Evolutionary conservation across 37 sponge, comb jelly and placozoan species (phyloP).

Genomic region (Tethya wilhelma): DNA sequence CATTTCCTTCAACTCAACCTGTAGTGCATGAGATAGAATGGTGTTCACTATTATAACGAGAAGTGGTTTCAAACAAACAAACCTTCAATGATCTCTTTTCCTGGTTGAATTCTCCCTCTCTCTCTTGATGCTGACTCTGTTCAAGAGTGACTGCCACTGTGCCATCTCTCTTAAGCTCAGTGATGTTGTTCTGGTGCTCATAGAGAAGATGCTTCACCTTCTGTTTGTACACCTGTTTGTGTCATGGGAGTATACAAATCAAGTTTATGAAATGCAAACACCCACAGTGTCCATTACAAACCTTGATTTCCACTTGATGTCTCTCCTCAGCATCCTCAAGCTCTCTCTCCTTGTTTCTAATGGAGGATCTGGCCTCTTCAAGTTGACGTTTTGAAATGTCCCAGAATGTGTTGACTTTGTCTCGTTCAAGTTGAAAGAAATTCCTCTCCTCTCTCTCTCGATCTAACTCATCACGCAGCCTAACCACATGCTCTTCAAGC

Average conservation of each 20-base stretch:
- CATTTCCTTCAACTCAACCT: constrained; percentile 88
- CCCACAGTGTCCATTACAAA: background rate
- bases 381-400: constrained; percentile 95
- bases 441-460: constrained; percentile 96
- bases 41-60: background rate
- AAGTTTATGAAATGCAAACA: background rate
- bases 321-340: constrained; percentile 95
- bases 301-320: constrained; percentile 99
- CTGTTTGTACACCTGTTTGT: constrained; percentile 94
- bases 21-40: background rate
- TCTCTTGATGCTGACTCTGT: constrained; percentile 80
- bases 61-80: background rate
- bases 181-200: constrained; percentile 98
- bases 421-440: constrained; percentile 98
- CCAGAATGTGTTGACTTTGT: constrained; percentile 98
- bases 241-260: background rate
- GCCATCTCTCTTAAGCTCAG: constrained; percentile 94
- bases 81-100: constrained; percentile 92
- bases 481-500: constrained; percentile 87
- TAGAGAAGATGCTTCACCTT: constrained; percentile 99
- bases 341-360: constrained; percentile 93
- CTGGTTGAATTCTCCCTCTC: constrained; percentile 54
- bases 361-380: constrained; percentile 81
- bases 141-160: constrained; percentile 86
- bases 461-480: constrained; percentile 93